Conservation (phyloP, 1,140 invertebrate genomes). For the Macrotrachela quadricornifera region DNA sequence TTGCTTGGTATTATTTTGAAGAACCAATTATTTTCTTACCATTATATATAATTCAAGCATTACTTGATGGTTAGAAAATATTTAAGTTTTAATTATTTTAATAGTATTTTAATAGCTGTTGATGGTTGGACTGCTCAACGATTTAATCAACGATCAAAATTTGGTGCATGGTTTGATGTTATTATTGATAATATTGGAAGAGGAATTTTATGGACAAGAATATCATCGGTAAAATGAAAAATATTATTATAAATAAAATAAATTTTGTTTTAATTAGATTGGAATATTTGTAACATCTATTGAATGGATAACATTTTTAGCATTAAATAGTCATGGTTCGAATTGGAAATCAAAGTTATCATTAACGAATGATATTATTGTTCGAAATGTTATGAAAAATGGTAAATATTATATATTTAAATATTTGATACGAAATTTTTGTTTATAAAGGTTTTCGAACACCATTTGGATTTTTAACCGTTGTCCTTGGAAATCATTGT, state of each 20-base stretch:
- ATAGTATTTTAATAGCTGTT: neutral
- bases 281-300: neutral
- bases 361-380: no score
- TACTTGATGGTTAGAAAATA: constrained; percentile 1
- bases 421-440: no score
- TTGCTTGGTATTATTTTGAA: constrained; percentile 3
- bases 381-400: no score
- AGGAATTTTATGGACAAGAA: constrained; percentile 1
- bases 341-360: constrained; percentile 3
- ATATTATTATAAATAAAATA: neutral
- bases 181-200: constrained; percentile 3
- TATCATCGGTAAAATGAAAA: neutral
- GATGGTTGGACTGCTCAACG: constrained; percentile 6
- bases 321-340: neutral
- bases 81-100: neutral
- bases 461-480: no score
- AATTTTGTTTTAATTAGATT: neutral
- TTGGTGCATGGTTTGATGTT: constrained; percentile 9
- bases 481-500: no score
- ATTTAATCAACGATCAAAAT: constrained; percentile 2
- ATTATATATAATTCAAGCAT: constrained; percentile 1
- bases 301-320: constrained; percentile 6
- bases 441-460: no score
- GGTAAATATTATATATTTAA: no score
- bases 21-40: neutral